A percentile compares a stretch with the other conserved stretches of the same genome.
phyloP scores from a whole-genome alignment of 2,888 invertebrate species.

The Drosophila leonis region DNA sequence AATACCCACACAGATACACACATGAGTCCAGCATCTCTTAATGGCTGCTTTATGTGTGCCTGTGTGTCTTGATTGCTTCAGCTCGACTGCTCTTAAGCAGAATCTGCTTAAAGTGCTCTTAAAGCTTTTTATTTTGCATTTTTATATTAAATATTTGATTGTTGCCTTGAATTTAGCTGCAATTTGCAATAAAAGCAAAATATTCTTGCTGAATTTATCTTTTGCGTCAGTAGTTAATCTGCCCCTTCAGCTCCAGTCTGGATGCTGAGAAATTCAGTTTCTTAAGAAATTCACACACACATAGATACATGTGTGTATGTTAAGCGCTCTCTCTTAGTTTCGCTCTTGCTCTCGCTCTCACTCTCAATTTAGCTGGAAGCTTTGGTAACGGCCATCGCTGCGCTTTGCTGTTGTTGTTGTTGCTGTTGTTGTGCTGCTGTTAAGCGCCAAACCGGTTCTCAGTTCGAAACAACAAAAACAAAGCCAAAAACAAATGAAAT shows the following conservation, averaged over 20 bases:
- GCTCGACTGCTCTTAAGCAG: constrained; percentile 13
- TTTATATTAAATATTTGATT: not conserved
- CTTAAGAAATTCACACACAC: constrained; percentile 53
- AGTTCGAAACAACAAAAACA: constrained; percentile 45
- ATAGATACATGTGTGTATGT: constrained; percentile 7
- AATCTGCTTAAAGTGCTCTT: constrained; percentile 15
- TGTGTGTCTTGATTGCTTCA: constrained; percentile 10
- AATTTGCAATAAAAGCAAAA: not conserved
- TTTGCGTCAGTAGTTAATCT: not conserved
- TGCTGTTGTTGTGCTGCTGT: constrained; percentile 31
- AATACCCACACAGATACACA: constrained; percentile 11
- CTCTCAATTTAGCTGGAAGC: constrained; percentile 45
- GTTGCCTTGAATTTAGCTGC: not conserved
- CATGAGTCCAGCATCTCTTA: constrained; percentile 19
- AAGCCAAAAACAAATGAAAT: constrained; percentile 54
- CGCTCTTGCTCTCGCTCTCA: constrained; percentile 29
- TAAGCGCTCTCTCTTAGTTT: constrained; percentile 6
- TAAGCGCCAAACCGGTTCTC: constrained; percentile 67
- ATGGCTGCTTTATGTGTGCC: constrained; percentile 2
- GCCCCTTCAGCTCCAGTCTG: constrained; percentile 23
- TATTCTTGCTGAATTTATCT: constrained; percentile 18
- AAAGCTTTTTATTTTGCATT: not conserved
- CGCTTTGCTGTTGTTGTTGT: constrained; percentile 29
- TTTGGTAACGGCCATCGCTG: constrained; percentile 56
- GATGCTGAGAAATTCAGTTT: constrained; percentile 58